Percentiles rank a stretch among this genome's conserved stretches.
Conservation (phyloP, 2,888 invertebrate species). For the Epirrhoe tristata region DNA sequence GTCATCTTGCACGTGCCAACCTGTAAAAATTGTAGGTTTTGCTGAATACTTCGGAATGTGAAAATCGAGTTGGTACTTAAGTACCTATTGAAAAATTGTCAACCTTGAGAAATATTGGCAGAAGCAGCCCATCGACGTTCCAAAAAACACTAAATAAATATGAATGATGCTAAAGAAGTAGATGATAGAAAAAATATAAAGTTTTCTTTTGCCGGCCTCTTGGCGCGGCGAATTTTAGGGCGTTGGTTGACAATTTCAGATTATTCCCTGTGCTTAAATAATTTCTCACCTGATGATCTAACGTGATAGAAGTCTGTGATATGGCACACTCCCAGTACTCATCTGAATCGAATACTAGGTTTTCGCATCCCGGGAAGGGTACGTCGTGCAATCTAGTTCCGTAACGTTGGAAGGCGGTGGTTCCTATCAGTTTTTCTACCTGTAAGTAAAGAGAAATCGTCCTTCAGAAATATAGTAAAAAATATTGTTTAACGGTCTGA, state of each 20-base stretch:
- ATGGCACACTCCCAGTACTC: conserved; percentile 91
- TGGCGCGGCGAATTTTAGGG: too few species aligned
- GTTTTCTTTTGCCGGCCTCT: too few species aligned
- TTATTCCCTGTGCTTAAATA: too few species aligned
- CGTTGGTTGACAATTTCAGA: too few species aligned
- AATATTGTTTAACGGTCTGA: not conserved
- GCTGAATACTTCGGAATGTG: not conserved
- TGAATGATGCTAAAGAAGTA: too few species aligned
- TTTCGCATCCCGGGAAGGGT: conserved; percentile 89
- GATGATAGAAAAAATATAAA: too few species aligned
- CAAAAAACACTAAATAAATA: too few species aligned
- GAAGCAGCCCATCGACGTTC: too few species aligned
- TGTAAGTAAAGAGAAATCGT: conserved; percentile 39
- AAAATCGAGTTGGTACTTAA: not conserved
- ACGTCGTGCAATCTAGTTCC: conserved; percentile 71
- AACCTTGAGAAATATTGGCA: too few species aligned
- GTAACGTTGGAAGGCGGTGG: conserved; percentile 70
- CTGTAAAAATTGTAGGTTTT: conserved; percentile 54
- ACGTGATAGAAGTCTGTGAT: conserved; percentile 88
- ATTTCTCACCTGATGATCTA: conserved; percentile 88
- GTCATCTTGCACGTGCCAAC: conserved; percentile 91
- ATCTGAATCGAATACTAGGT: conserved; percentile 86
- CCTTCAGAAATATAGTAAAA: not conserved
- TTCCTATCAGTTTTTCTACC: conserved; percentile 69
- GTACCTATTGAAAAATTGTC: conserved; percentile 17